Percentiles rank a stretch among this genome's conserved stretches.
phyloP scores from a whole-genome alignment of 2,888 invertebrate genomes.

The Steinernema hermaphroditum region DNA sequence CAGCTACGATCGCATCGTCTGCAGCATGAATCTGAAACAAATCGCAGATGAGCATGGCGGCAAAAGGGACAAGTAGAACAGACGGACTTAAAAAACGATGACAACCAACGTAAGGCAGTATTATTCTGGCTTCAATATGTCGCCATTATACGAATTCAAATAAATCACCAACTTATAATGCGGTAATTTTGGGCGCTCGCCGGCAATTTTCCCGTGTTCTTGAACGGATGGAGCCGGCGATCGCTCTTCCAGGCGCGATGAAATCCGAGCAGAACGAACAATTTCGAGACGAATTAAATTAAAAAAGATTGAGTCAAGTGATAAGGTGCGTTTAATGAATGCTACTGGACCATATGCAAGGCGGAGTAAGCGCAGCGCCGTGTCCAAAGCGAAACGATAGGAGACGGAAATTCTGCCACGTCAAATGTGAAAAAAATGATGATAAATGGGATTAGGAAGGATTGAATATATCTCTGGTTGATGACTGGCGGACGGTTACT shows the following conservation, averaged over 20 bases:
- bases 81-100: neutral
- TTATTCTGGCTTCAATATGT: constrained; percentile 16
- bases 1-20: constrained; percentile 1
- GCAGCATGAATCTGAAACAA: neutral
- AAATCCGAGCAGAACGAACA: neutral
- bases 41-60: neutral
- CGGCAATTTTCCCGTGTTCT: constrained; percentile 3
- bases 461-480: constrained; percentile 19
- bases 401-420: constrained; percentile 4
- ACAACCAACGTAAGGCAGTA: neutral
- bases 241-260: neutral
- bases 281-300: constrained; percentile 2
- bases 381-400: neutral
- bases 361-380: neutral
- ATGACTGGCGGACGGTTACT: constrained; percentile 17
- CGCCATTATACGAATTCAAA: constrained; percentile 14
- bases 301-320: constrained; percentile 11
- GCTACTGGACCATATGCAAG: constrained; percentile 18
- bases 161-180: constrained; percentile 29
- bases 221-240: neutral
- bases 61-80: neutral
- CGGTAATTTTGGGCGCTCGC: constrained; percentile 24
- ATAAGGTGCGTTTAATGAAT: constrained; percentile 26
- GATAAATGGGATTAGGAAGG: constrained; percentile 25
- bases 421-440: neutral